Percentiles rank a stretch among this genome's conserved stretches.
phyloP scores from a whole-genome alignment of 1,140 invertebrate genomes.

The Drosophila lacertosa region DNA sequence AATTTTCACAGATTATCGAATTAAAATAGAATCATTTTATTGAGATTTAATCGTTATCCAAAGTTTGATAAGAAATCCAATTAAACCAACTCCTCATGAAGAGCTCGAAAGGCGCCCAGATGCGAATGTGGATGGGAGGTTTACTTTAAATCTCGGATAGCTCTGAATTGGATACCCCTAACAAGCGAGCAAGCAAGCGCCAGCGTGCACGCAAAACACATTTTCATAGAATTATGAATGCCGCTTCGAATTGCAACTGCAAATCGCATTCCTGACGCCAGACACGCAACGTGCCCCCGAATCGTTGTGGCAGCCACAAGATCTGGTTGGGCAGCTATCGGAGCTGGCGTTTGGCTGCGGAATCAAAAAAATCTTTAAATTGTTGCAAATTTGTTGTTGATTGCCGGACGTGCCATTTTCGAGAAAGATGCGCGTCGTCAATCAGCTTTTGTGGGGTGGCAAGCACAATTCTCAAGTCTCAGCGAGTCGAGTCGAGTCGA shows the following conservation, averaged over 20 bases:
- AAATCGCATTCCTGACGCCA: slow-evolving; percentile 36
- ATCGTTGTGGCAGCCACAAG: too few species aligned
- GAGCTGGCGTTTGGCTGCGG: slow-evolving; percentile 66
- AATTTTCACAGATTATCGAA: too few species aligned
- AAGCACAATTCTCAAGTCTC: slow-evolving; percentile 53
- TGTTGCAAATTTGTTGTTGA: slow-evolving; percentile 79
- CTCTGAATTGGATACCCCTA: not conserved
- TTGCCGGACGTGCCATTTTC: slow-evolving; percentile 69
- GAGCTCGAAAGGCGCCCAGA: slow-evolving; percentile 17
- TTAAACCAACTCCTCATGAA: not conserved
- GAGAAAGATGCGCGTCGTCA: slow-evolving; percentile 60
- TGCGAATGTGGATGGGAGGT: slow-evolving; percentile 18
- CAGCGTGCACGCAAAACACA: slow-evolving; percentile 24
- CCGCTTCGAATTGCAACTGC: not conserved
- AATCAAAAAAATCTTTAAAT: slow-evolving; percentile 72
- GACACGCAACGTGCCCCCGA: slow-evolving; percentile 11
- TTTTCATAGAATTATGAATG: not conserved
- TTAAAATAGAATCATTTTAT: not conserved
- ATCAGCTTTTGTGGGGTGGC: too few species aligned
- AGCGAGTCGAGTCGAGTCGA: too few species aligned
- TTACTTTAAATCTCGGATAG: not conserved
- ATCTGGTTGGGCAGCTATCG: too few species aligned
- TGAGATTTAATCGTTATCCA: not conserved
- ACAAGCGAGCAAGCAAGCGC: slow-evolving; percentile 42
- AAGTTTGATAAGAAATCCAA: not conserved